Conservation (phyloP, 2,888 invertebrate species). For the Ophion ellenae region DNA sequence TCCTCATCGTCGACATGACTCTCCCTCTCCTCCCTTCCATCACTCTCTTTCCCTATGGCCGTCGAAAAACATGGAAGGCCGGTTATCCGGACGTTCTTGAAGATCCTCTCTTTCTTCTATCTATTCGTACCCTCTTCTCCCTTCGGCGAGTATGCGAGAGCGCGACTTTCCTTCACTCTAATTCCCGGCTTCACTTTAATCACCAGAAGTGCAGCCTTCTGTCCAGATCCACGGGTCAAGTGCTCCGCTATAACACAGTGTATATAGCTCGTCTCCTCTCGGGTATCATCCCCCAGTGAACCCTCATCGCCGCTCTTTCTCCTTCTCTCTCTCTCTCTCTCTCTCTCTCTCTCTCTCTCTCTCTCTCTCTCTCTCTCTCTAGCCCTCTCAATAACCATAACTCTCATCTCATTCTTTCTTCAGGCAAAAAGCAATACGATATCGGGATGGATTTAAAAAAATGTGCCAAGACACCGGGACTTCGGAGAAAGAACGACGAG, state of each 20-base stretch:
- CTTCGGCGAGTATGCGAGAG: conserved; percentile 47
- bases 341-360: no score
- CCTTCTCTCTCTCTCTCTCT: not conserved
- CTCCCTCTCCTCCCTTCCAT: conserved; percentile 6
- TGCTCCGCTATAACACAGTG: conserved; percentile 61
- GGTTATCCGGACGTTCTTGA: conserved; percentile 22
- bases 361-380: not conserved
- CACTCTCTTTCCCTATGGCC: conserved; percentile 43
- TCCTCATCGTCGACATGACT: conserved; percentile 47
- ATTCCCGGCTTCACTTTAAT: conserved; percentile 80
- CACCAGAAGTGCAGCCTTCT: conserved; percentile 78
- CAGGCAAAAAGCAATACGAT: conserved; percentile 46
- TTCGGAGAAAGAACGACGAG: not conserved
- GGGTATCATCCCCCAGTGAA: conserved; percentile 39
- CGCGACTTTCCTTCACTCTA: conserved; percentile 75
- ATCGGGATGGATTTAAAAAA: conserved; percentile 22
- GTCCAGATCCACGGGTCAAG: conserved; percentile 75
- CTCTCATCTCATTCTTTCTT: not conserved
- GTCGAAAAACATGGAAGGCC: conserved; percentile 23
- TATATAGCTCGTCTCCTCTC: conserved; percentile 64
- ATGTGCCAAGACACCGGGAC: conserved; percentile 6
- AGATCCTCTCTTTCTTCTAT: conserved; percentile 30
- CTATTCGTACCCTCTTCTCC: conserved; percentile 44
- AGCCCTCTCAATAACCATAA: not conserved
- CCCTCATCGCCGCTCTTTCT: conserved; percentile 21